phyloP scores from a whole-genome alignment of 2,888 invertebrate genomes.

The Patella pellucida region DNA sequence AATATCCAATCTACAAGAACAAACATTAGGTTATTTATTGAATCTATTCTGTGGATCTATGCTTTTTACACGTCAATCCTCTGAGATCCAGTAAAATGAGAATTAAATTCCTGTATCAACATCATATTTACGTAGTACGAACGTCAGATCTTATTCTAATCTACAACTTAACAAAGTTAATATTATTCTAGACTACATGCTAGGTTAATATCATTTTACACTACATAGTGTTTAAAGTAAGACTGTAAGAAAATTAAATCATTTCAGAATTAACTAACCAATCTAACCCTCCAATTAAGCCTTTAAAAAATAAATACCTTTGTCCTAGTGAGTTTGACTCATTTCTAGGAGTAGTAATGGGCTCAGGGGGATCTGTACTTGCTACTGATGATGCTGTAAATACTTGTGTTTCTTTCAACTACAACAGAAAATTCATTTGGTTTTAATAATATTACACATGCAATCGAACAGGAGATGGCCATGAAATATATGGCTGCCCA shows the following conservation, averaged over 20 bases:
- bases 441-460: no score
- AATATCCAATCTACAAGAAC: slow-evolving; percentile 56
- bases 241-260: slow-evolving; percentile 34
- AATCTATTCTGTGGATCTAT: no score
- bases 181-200: no score
- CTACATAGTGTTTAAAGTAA: slow-evolving; percentile 16
- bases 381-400: slow-evolving; percentile 79
- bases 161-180: no score
- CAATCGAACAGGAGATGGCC: no score
- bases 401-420: slow-evolving; percentile 91
- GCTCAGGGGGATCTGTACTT: slow-evolving; percentile 38
- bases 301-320: background rate
- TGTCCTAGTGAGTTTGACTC: slow-evolving; percentile 25
- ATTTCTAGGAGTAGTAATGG: slow-evolving; percentile 33
- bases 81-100: no score
- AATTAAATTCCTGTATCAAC: no score
- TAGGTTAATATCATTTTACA: no score
- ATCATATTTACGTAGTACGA: no score
- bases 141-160: no score
- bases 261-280: slow-evolving; percentile 30
- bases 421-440: slow-evolving; percentile 14
- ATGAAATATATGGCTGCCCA: no score
- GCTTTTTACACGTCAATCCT: no score
- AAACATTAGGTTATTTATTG: background rate
- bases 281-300: slow-evolving; percentile 12